phyloP scores from a whole-genome alignment of 2,888 invertebrate species.

The Drymonia ruficornis region DNA sequence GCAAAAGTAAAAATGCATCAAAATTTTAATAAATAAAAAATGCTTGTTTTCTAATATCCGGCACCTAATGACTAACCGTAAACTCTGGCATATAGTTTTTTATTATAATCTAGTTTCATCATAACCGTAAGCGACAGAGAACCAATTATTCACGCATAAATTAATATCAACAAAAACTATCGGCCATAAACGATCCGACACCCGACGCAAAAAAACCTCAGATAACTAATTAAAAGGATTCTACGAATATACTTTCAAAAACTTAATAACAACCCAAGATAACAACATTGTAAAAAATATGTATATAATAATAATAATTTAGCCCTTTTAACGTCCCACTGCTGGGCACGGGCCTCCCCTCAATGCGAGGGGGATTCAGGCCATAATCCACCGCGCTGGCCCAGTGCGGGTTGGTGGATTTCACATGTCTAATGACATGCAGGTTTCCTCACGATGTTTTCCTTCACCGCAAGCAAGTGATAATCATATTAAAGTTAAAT shows the following conservation, averaged over 20 bases:
- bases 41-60: neutral
- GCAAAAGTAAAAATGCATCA: neutral
- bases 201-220: neutral
- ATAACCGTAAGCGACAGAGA: slow-evolving; percentile 9
- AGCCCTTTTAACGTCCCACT: neutral
- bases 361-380: too few relatives aligned
- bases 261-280: neutral
- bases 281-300: neutral
- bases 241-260: neutral
- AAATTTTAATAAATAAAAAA: neutral
- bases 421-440: too few relatives aligned
- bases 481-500: too few relatives aligned
- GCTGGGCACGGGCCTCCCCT: neutral
- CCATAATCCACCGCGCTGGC: too few relatives aligned
- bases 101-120: slow-evolving; percentile 9
- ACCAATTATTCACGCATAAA: slow-evolving; percentile 20
- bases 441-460: too few relatives aligned
- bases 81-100: neutral
- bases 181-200: neutral
- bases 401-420: too few relatives aligned
- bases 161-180: slow-evolving; percentile 14
- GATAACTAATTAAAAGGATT: neutral
- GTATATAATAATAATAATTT: too few relatives aligned
- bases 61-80: neutral
- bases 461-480: too few relatives aligned